Evolutionary conservation across 2,888 invertebrate genomes (phyloP).

Genomic region (Venusia cambrica): DNA sequence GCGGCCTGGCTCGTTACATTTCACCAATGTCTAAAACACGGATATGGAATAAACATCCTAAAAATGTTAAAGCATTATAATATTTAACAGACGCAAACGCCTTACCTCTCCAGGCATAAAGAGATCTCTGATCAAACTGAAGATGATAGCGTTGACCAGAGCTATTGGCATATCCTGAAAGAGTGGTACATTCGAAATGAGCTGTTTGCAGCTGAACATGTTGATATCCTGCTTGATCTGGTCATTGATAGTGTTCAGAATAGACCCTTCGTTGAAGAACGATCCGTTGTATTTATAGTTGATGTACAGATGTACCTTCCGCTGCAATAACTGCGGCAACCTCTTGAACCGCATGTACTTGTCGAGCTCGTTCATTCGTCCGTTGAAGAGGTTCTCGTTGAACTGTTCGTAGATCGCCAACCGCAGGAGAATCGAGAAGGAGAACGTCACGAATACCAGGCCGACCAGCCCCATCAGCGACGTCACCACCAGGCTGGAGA

Average conservation of each 20-base stretch:
- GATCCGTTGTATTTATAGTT: slow-evolving; percentile 55
- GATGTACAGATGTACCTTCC: slow-evolving; percentile 49
- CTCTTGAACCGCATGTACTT: slow-evolving; percentile 46
- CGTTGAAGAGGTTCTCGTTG: slow-evolving; percentile 44
- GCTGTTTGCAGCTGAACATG: slow-evolving; percentile 72
- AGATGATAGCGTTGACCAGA: slow-evolving; percentile 72
- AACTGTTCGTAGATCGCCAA: slow-evolving; percentile 44
- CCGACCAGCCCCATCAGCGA: slow-evolving; percentile 42
- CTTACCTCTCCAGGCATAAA: slow-evolving; percentile 79
- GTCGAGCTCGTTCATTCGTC: slow-evolving; percentile 44
- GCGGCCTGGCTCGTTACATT: slow-evolving; percentile 71
- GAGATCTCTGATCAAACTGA: slow-evolving; percentile 71
- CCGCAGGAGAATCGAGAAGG: slow-evolving; percentile 43
- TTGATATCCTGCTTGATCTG: slow-evolving; percentile 78
- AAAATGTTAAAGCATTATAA: not conserved
- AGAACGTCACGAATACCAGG: slow-evolving; percentile 43
- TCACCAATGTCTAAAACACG: slow-evolving; percentile 72
- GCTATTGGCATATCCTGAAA: slow-evolving; percentile 75
- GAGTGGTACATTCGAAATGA: slow-evolving; percentile 77
- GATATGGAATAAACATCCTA: not conserved
- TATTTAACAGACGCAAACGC: too few species aligned
- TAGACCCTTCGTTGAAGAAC: slow-evolving; percentile 50
- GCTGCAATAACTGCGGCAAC: slow-evolving; percentile 43
- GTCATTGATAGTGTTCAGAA: slow-evolving; percentile 55
- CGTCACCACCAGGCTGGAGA: slow-evolving; percentile 42